A percentile compares a stretch with the other conserved stretches of the same genome.
These are phyloP conservation scores for Melinaea menophilus DNA, from an alignment of 2,888 invertebrate species.

Conservation along the genomic window DNA sequence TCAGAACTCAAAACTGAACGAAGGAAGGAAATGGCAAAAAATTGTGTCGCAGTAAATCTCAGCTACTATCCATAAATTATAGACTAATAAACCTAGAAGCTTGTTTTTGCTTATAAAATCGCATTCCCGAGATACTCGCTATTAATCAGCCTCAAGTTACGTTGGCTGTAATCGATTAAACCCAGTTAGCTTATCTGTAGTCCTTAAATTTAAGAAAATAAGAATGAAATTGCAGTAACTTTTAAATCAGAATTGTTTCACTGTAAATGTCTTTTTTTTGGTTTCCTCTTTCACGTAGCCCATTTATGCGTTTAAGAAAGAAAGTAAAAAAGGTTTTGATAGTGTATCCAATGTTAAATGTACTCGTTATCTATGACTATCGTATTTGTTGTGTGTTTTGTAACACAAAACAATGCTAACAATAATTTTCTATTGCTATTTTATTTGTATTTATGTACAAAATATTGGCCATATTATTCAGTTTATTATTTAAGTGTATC, in stretches of 20 bases:
- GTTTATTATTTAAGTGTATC: too few relatives aligned
- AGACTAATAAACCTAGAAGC: slow-evolving; percentile 1
- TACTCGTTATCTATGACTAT: too few relatives aligned
- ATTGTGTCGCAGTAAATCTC: background rate
- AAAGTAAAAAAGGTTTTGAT: too few relatives aligned
- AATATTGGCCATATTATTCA: too few relatives aligned
- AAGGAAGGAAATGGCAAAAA: background rate
- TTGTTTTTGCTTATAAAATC: slow-evolving; percentile 16
- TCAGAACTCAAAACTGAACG: too few relatives aligned
- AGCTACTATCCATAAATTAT: slow-evolving; percentile 2
- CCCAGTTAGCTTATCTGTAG: slow-evolving; percentile 6
- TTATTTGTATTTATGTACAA: too few relatives aligned
- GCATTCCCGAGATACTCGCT: slow-evolving; percentile 13
- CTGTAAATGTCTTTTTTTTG: slow-evolving; percentile 15
- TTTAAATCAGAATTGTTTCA: slow-evolving; percentile 6
- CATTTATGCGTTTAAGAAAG: slow-evolving; percentile 8
- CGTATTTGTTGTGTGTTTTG: too few relatives aligned
- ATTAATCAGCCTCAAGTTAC: slow-evolving; percentile 26
- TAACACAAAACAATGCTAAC: too few relatives aligned
- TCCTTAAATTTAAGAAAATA: slow-evolving; percentile 9
- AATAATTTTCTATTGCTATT: too few relatives aligned
- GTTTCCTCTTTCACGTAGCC: slow-evolving; percentile 10
- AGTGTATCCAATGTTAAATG: too few relatives aligned
- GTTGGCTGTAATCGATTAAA: slow-evolving; percentile 9
- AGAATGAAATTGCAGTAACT: slow-evolving; percentile 10